phyloP scores from a whole-genome alignment of 2,888 invertebrate genomes.

The Leptinotarsa rubiginosa region DNA sequence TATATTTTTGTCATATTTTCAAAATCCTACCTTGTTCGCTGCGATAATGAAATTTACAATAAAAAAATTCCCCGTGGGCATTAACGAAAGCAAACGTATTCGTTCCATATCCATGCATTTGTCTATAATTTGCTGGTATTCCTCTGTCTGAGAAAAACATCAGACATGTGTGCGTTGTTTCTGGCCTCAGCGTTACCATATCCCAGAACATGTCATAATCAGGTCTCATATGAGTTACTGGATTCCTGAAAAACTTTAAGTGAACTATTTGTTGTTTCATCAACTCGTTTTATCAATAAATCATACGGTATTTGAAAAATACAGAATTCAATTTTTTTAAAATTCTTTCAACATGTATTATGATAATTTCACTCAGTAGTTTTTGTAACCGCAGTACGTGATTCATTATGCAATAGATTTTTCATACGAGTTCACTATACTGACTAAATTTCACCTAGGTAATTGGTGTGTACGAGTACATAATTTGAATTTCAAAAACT shows the following conservation, averaged over 20 bases:
- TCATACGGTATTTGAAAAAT: neutral
- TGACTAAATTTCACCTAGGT: too few species aligned
- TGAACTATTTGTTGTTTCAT: neutral
- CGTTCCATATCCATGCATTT: constrained; percentile 88
- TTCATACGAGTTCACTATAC: too few species aligned
- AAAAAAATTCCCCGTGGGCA: constrained; percentile 75
- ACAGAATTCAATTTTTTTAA: neutral
- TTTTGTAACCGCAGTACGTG: too few species aligned
- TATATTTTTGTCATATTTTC: too few species aligned
- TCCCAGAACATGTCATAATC: constrained; percentile 98
- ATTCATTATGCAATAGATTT: too few species aligned
- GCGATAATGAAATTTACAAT: constrained; percentile 94
- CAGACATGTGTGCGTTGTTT: constrained; percentile 85
- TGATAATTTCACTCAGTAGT: too few species aligned
- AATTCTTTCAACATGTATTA: too few species aligned
- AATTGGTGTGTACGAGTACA: too few species aligned
- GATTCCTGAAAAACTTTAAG: constrained; percentile 76
- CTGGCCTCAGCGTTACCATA: constrained; percentile 88
- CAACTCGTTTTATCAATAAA: neutral
- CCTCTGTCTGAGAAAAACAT: constrained; percentile 93
- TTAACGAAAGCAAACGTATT: constrained; percentile 94
- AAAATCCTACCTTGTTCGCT: constrained; percentile 79
- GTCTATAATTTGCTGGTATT: constrained; percentile 85
- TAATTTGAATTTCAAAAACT: too few species aligned
- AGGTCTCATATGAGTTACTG: constrained; percentile 84